phyloP scores from a whole-genome alignment of 2,888 invertebrate species.

The Blastobasis lacticolella region DNA sequence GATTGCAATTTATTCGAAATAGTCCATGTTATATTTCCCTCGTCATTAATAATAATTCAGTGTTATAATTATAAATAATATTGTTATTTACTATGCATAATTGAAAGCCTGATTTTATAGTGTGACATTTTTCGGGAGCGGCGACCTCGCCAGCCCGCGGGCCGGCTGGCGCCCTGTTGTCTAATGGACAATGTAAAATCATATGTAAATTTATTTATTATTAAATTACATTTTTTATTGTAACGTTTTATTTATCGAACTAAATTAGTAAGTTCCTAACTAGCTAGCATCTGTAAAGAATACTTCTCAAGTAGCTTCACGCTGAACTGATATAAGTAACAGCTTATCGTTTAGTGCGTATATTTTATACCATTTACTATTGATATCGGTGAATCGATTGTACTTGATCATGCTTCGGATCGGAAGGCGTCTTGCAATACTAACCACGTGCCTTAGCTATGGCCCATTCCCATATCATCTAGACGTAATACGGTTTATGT shows the following conservation, averaged over 20 bases:
- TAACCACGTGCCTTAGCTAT: conserved; percentile 67
- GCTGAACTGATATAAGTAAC: conserved; percentile 38
- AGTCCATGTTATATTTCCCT: conserved; percentile 39
- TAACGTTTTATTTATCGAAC: conserved; percentile 62
- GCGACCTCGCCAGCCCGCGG: conserved; percentile 16
- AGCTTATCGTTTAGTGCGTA: conserved; percentile 34
- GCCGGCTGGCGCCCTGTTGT: conserved; percentile 40
- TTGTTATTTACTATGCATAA: conserved; percentile 64
- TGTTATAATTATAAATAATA: conserved; percentile 42
- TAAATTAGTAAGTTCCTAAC: conserved; percentile 72
- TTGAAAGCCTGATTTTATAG: conserved; percentile 48
- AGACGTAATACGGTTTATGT: conserved; percentile 62
- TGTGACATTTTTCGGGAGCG: conserved; percentile 47
- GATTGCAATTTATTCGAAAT: conserved; percentile 35
- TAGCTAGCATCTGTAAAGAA: conserved; percentile 61
- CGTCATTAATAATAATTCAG: conserved; percentile 51
- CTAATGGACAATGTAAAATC: conserved; percentile 50
- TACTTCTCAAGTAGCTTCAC: conserved; percentile 40
- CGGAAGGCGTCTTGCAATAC: conserved; percentile 37
- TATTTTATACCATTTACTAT: conserved; percentile 42
- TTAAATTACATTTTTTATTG: conserved; percentile 46
- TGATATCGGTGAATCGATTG: conserved; percentile 37
- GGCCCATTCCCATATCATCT: conserved; percentile 68
- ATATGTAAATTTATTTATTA: conserved; percentile 67
- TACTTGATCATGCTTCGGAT: conserved; percentile 33